Evolutionary conservation across 1,140 invertebrate genomes (phyloP).

Genomic region (Bombus confusus): DNA sequence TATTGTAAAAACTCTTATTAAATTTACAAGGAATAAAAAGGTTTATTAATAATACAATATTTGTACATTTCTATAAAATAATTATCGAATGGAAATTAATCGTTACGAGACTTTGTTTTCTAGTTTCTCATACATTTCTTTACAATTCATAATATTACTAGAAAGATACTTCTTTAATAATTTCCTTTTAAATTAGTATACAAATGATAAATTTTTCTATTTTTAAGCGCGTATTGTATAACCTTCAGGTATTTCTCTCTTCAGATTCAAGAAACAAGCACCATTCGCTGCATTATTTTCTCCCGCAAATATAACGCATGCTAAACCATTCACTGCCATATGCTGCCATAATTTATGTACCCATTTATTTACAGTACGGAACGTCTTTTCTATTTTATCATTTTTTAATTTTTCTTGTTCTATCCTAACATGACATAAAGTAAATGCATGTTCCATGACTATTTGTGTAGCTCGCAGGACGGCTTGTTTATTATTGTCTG

Average conservation of each 20-base stretch:
- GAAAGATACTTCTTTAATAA: constrained; percentile 2
- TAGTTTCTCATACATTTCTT: background rate
- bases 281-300: constrained; percentile 80
- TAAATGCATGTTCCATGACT: constrained; percentile 82
- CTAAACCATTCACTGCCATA: constrained; percentile 82
- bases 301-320: constrained; percentile 85
- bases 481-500: constrained; percentile 81
- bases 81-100: constrained; percentile 10
- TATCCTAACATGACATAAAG: constrained; percentile 85
- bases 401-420: constrained; percentile 75
- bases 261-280: constrained; percentile 82
- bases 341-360: constrained; percentile 85
- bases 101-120: background rate
- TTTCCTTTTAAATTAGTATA: constrained; percentile 4
- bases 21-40: constrained; percentile 16
- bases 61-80: constrained; percentile 37
- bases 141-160: constrained; percentile 31
- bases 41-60: constrained; percentile 38
- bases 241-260: constrained; percentile 63
- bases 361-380: constrained; percentile 85
- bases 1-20: background rate
- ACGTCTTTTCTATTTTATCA: constrained; percentile 79
- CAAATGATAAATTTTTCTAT: background rate
- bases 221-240: constrained; percentile 23
- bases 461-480: constrained; percentile 82